These are phyloP conservation scores for Acrossocheilus wenchowensis DNA, from an alignment of 2,797 vertebrate genomes.

Conservation along the genomic window DNA sequence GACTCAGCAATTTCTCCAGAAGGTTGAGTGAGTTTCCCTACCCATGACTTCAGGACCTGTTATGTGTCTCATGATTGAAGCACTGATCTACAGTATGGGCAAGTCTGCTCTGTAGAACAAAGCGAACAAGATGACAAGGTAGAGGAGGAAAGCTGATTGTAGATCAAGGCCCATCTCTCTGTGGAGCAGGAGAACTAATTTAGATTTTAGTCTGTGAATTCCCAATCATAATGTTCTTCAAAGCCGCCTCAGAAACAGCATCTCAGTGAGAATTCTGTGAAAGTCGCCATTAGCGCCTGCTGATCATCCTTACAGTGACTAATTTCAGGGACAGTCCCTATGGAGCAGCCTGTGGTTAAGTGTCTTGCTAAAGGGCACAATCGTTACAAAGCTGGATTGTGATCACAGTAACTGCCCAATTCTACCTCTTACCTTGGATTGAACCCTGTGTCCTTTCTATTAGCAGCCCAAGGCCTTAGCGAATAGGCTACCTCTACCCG, in stretches of 20 bases:
- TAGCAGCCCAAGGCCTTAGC: slow-evolving; percentile 6
- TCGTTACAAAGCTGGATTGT: slow-evolving; percentile 23
- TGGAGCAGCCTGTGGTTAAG: slow-evolving; percentile 22
- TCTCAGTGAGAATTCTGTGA: slow-evolving; percentile 8
- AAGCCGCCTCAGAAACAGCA: not conserved
- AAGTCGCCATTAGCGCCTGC: slow-evolving; percentile 6
- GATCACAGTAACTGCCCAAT: slow-evolving; percentile 28
- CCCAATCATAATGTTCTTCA: slow-evolving; percentile 28
- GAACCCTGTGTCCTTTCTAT: slow-evolving; percentile 16
- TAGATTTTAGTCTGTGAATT: slow-evolving; percentile 29
- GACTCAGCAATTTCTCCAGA: not conserved
- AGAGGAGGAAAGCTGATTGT: slow-evolving; percentile 35
- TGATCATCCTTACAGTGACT: slow-evolving; percentile 32
- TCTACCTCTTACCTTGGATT: slow-evolving; percentile 6
- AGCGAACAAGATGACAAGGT: slow-evolving; percentile 33
- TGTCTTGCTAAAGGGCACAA: slow-evolving; percentile 41
- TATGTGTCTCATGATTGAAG: not conserved
- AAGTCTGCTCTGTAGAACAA: slow-evolving; percentile 34
- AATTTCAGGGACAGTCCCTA: slow-evolving; percentile 24
- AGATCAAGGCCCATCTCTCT: slow-evolving; percentile 28
- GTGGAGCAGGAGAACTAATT: slow-evolving; percentile 15
- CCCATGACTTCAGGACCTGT: not conserved
- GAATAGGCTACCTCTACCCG: not conserved
- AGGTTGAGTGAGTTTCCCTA: not conserved
- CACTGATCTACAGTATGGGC: slow-evolving; percentile 7